These are phyloP conservation scores for Pteropus alecto DNA, from an alignment of 2,113 vertebrate genomes.

Conservation along the genomic window DNA sequence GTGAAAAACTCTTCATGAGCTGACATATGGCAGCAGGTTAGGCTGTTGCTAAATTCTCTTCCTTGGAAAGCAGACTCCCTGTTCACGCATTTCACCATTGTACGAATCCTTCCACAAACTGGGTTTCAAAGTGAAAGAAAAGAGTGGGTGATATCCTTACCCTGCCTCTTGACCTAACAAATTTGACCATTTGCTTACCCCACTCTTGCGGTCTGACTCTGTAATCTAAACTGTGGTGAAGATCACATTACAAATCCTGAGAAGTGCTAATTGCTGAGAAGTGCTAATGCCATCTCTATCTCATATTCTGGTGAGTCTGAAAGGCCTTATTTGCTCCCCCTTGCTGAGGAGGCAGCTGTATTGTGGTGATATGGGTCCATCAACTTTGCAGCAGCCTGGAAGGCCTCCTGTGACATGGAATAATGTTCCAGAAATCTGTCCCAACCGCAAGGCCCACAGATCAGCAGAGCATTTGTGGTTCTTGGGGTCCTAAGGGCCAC, in stretches of 20 bases:
- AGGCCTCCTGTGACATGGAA: background rate
- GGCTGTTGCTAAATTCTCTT: background rate
- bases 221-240: constrained; percentile 38
- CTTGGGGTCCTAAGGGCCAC: background rate
- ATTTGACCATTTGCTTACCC: background rate
- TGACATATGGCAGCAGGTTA: background rate
- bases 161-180: background rate
- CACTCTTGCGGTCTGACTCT: constrained; percentile 62
- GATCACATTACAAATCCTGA: constrained; percentile 67
- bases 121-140: background rate
- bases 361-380: background rate
- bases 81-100: background rate
- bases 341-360: constrained; percentile 48
- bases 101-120: background rate
- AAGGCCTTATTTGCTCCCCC: constrained; percentile 23
- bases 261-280: constrained; percentile 63
- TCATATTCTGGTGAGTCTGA: constrained; percentile 52
- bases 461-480: background rate
- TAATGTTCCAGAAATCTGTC: constrained; percentile 19
- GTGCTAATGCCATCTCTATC: constrained; percentile 61
- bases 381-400: background rate
- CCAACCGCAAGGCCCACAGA: rapidly evolving
- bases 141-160: rapidly evolving
- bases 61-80: background rate
- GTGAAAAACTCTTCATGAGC: rapidly evolving